Conservation (phyloP, 2,113 vertebrate genomes). For the Addax nasomaculatus region DNA sequence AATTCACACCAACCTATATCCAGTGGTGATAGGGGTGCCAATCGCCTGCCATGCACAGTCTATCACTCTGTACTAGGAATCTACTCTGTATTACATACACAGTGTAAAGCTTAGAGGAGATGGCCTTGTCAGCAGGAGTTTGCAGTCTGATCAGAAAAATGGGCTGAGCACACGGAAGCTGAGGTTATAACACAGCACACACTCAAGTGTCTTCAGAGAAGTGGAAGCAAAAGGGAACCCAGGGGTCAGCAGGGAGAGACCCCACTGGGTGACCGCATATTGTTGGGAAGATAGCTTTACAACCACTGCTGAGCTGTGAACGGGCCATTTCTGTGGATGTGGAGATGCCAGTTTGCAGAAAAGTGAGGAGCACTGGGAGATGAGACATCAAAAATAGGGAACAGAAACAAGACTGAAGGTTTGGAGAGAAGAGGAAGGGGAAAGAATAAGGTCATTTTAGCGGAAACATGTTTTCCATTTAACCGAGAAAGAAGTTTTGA, state of each 20-base stretch:
- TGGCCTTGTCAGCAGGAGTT: fast-evolving
- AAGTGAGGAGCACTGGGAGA: fast-evolving
- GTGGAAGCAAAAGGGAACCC: fast-evolving
- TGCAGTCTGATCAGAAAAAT: fast-evolving
- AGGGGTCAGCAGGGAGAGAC: background rate
- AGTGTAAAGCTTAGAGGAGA: fast-evolving
- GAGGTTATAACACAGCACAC: fast-evolving
- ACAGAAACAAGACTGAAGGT: fast-evolving
- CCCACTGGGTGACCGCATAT: background rate
- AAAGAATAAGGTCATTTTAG: too few species aligned
- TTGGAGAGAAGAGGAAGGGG: background rate
- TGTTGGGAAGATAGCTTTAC: fast-evolving
- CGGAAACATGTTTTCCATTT: fast-evolving
- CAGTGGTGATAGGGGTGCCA: fast-evolving
- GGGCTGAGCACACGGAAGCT: fast-evolving
- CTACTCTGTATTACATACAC: fast-evolving
- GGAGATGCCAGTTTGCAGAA: background rate
- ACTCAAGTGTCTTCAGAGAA: background rate
- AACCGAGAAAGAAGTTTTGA: background rate
- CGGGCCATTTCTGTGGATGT: fast-evolving
- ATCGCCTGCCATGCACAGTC: fast-evolving
- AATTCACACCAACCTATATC: too few species aligned
- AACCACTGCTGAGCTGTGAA: background rate
- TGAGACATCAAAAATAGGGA: background rate
- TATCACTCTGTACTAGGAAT: fast-evolving